Evolutionary conservation across 2,797 vertebrate genomes (phyloP).

Genomic region (Microctenopoma steveboyesi): DNA sequence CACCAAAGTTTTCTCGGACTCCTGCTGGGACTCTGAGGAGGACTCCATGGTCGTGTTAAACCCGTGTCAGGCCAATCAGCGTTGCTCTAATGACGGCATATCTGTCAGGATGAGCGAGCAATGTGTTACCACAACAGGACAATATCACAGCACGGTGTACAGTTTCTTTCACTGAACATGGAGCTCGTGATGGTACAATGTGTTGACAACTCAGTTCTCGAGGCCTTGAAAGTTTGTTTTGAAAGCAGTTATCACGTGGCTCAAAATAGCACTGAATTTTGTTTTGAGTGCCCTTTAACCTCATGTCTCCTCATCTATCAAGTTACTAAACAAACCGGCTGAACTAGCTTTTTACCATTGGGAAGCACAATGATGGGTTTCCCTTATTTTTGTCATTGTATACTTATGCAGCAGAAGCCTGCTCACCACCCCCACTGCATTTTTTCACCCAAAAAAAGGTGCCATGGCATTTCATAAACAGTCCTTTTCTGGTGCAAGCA

Average conservation of each 20-base stretch:
- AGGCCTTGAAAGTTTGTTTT: background rate
- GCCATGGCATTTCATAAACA: conserved; percentile 35
- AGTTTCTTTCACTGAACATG: background rate
- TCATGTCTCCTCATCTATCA: conserved; percentile 35
- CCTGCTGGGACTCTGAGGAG: conserved; percentile 81
- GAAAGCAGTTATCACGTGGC: conserved; percentile 2
- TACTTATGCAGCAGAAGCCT: conserved; percentile 1
- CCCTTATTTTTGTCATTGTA: background rate
- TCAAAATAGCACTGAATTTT: background rate
- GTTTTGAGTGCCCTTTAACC: conserved; percentile 9
- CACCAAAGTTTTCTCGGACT: conserved; percentile 84
- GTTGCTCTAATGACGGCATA: conserved; percentile 69
- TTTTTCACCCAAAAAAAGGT: conserved; percentile 21
- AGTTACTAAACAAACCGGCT: conserved; percentile 12
- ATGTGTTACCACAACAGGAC: conserved; percentile 20
- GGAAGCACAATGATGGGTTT: conserved; percentile 4
- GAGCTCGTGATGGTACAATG: background rate
- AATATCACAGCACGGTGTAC: background rate
- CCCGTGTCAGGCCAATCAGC: conserved; percentile 62
- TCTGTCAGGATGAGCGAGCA: conserved; percentile 60
- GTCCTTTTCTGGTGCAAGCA: background rate
- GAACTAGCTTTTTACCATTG: background rate
- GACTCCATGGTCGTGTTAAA: conserved; percentile 80
- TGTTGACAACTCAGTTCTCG: background rate
- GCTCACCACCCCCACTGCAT: background rate